These are phyloP conservation scores for Amyelois transitella DNA, from an alignment of 1,140 invertebrate species.

Conservation along the genomic window DNA sequence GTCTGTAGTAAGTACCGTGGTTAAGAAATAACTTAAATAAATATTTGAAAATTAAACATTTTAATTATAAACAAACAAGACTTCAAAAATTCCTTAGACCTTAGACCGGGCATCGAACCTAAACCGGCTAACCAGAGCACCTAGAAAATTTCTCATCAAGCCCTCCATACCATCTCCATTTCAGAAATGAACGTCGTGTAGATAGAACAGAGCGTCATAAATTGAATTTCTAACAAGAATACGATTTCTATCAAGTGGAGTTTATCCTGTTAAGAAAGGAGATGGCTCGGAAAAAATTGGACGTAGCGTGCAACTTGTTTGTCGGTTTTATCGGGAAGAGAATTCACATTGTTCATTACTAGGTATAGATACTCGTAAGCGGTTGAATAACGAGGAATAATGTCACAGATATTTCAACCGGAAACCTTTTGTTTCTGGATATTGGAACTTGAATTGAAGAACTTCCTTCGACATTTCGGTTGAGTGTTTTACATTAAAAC, in stretches of 20 bases:
- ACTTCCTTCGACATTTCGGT: neutral
- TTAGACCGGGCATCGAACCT: no score
- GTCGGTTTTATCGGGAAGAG: neutral
- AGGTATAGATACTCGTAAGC: neutral
- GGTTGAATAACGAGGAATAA: neutral
- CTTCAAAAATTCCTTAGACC: no score
- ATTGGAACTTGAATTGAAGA: neutral
- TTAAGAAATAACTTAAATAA: no score
- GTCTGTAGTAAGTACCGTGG: no score
- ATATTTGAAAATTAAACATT: no score
- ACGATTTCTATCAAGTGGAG: conserved; percentile 7
- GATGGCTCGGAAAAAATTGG: conserved; percentile 17
- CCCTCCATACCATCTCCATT: neutral
- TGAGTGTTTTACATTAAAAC: neutral
- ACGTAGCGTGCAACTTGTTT: conserved; percentile 11
- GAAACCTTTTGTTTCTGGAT: neutral
- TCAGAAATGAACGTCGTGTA: neutral
- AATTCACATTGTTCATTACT: conserved; percentile 4
- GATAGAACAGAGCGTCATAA: neutral
- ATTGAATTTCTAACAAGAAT: conserved; percentile 8
- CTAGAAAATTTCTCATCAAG: neutral
- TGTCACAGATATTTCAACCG: neutral
- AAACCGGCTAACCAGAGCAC: neutral
- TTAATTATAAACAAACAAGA: no score
- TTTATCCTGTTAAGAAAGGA: conserved; percentile 13